Conservation (phyloP, 2,888 invertebrate species). For the Drosophila nigricruria region DNA sequence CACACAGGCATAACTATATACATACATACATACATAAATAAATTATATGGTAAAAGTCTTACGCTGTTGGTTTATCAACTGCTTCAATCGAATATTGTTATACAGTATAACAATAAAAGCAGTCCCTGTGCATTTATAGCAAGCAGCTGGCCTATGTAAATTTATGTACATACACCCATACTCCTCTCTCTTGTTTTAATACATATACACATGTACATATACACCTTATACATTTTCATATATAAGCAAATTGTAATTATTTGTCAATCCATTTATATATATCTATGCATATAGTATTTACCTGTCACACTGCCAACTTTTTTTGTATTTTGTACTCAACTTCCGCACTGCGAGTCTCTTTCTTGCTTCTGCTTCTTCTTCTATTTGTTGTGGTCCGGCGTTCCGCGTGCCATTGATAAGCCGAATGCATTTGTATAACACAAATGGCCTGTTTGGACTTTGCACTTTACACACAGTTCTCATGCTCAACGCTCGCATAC, state of each 20-base stretch:
- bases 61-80: slow-evolving; percentile 1
- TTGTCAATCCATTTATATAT: background rate
- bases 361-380: slow-evolving; percentile 14
- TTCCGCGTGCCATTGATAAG: slow-evolving; percentile 46
- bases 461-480: slow-evolving; percentile 38
- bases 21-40: background rate
- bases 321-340: slow-evolving; percentile 5
- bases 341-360: slow-evolving; percentile 8
- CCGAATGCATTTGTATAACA: slow-evolving; percentile 27
- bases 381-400: slow-evolving; percentile 38
- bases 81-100: background rate
- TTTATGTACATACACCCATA: background rate
- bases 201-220: background rate
- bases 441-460: slow-evolving; percentile 44
- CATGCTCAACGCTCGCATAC: slow-evolving; percentile 9
- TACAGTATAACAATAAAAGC: slow-evolving; percentile 2
- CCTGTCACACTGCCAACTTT: slow-evolving; percentile 17
- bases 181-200: background rate
- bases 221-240: background rate
- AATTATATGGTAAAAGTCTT: background rate
- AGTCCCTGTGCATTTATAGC: background rate
- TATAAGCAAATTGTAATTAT: background rate
- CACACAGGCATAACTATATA: background rate
- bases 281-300: background rate
- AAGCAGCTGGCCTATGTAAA: background rate